phyloP scores from a whole-genome alignment of 2,113 vertebrate genomes.

The Hyperopisus bebe region DNA sequence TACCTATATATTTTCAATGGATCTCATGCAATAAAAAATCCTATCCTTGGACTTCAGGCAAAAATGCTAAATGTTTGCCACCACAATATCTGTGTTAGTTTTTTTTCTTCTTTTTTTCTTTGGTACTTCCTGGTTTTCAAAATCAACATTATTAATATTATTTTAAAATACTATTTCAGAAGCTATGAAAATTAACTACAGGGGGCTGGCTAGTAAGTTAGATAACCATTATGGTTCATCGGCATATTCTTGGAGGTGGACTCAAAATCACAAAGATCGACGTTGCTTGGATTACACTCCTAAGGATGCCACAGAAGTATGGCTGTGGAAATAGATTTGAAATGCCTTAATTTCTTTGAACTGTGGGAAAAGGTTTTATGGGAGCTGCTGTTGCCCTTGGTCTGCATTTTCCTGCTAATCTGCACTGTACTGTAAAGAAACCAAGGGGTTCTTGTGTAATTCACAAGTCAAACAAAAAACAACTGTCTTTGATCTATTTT shows the following conservation, averaged over 20 bases:
- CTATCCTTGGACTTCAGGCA: not conserved
- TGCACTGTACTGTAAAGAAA: not conserved
- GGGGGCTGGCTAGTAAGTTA: not conserved
- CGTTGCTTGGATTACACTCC: not conserved
- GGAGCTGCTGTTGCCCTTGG: not conserved
- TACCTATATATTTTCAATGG: not conserved
- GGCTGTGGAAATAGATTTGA: not conserved
- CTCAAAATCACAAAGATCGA: not conserved
- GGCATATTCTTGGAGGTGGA: not conserved
- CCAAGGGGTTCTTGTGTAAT: not conserved
- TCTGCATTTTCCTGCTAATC: not conserved
- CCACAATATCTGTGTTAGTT: not conserved
- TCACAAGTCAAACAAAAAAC: not conserved
- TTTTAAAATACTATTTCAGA: not conserved
- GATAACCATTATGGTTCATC: not conserved
- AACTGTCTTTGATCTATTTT: conserved; percentile 11
- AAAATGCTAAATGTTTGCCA: not conserved
- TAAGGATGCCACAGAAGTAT: not conserved
- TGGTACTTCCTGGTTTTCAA: not conserved
- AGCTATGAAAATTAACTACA: not conserved
- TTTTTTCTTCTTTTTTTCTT: not conserved
- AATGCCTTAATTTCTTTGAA: not conserved
- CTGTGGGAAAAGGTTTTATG: not conserved
- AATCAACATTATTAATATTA: not conserved
- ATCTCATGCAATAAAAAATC: not conserved